Conservation (phyloP, 2,797 vertebrate genomes). For the Centropyge bicolor region DNA sequence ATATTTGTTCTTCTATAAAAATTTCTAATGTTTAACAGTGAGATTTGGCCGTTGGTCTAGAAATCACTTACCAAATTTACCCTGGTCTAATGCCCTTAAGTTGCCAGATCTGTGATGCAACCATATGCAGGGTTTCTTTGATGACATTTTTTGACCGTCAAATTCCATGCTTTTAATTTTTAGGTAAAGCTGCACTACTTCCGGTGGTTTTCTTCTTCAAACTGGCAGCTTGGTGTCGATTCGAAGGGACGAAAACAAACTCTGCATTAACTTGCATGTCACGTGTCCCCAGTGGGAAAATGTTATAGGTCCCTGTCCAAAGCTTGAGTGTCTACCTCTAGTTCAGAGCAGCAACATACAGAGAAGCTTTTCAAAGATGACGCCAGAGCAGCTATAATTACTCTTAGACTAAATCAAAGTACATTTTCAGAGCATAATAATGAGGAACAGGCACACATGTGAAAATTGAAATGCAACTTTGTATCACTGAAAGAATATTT, state of each 20-base stretch:
- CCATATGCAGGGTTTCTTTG: neutral
- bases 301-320: neutral
- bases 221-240: neutral
- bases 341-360: neutral
- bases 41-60: too few species aligned
- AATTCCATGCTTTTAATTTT: slow-evolving; percentile 39
- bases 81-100: neutral
- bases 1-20: neutral
- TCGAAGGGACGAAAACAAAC: slow-evolving; percentile 58
- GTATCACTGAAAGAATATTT: neutral
- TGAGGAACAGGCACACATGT: neutral
- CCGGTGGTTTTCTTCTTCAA: neutral
- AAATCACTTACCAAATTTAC: neutral
- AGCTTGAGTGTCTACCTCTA: neutral
- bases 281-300: slow-evolving; percentile 66
- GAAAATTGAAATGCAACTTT: neutral
- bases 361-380: neutral
- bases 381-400: neutral
- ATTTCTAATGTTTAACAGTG: neutral
- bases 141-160: neutral
- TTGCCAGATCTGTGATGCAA: neutral
- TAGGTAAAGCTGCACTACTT: neutral
- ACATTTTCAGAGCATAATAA: neutral
- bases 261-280: slow-evolving; percentile 65
- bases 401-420: neutral